Conservation (phyloP, 2,113 vertebrate species). For the Caranx melampygus region DNA sequence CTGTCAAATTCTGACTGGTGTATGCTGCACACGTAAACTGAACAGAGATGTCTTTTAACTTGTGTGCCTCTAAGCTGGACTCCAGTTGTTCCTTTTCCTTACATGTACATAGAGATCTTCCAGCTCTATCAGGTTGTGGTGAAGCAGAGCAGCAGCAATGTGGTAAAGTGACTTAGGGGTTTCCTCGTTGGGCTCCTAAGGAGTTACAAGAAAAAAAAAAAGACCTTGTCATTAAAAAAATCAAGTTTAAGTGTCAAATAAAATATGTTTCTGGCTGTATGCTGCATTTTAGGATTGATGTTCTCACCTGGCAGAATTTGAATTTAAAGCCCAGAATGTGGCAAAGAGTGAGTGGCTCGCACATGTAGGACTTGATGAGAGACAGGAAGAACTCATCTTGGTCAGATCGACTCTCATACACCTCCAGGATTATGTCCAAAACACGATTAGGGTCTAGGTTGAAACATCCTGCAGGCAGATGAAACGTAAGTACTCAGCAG, state of each 20-base stretch:
- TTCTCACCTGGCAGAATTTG: conserved; percentile 96
- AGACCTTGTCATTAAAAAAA: background rate
- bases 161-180: conserved; percentile 96
- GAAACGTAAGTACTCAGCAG: background rate
- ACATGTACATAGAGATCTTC: conserved; percentile 99
- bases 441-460: conserved; percentile 99
- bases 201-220: conserved; percentile 31
- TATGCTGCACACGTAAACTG: background rate
- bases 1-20: background rate
- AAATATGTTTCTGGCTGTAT: background rate
- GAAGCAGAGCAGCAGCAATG: conserved; percentile 95
- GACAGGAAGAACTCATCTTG: conserved; percentile 97
- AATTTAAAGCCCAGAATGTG: conserved; percentile 99
- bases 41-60: background rate
- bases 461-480: conserved; percentile 89
- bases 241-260: background rate
- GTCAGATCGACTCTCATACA: conserved; percentile 96
- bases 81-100: conserved; percentile 71
- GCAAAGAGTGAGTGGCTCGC: conserved; percentile 97
- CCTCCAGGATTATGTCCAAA: conserved; percentile 97
- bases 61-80: background rate
- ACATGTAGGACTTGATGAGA: conserved; percentile 99
- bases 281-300: background rate
- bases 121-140: conserved; percentile 95
- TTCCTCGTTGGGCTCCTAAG: conserved; percentile 96